Base-by-base conservation (phyloP, 2,797 vertebrate genomes). In the Anguilla anguilla region DNA sequence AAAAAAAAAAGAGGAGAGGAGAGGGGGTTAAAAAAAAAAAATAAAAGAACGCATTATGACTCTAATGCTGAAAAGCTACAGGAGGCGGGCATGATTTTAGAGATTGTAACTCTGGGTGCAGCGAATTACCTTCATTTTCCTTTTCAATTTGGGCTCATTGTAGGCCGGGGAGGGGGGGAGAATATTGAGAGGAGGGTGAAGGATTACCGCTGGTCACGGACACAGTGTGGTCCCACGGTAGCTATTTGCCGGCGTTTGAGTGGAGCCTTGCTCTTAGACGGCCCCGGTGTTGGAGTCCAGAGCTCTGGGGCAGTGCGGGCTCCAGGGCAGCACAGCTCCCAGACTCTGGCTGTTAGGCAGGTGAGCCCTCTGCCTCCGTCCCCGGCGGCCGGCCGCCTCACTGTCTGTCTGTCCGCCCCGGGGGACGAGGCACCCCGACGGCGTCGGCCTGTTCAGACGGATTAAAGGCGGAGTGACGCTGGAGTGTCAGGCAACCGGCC, bases 161-260 rank as follows among this genome's bases (percentile, higher is more conserved):
- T 28, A 59, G 86, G 86, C 59, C 59, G 31, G 77, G 22, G 61
- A n/a, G 35, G 35, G 81, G 35, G 35, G 81, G 39, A n/a, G 17
- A 35, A 39, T 39, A 46, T 11, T n/a, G 57, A 51, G 17, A 83
- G 39, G n/a, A 43, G 57, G 39, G 86, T 11, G 15, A 49, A n/a
- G 77, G 86, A 87, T 87, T 81, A 81, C 86, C 77, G 49, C 19
- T 49, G n/a, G 35, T 81, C 55, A 59, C 39, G 59, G 31, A 53
- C 43, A 53, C 19, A 43, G 35, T 79, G 31, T 46, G 86, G 49
- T 74, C 19, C 53, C 25, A 15, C 79, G 15, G 59, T 79, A 35
- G 28, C 61, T 61, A 31, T 61, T 67, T n/a, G 35, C 84, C 22
- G 84, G 59, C 39, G 31, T 46, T 35, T 31, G 31, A 28, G 22